Evolutionary conservation across 2,797 vertebrate species (phyloP).

Genomic region (Nannoperca australis): DNA sequence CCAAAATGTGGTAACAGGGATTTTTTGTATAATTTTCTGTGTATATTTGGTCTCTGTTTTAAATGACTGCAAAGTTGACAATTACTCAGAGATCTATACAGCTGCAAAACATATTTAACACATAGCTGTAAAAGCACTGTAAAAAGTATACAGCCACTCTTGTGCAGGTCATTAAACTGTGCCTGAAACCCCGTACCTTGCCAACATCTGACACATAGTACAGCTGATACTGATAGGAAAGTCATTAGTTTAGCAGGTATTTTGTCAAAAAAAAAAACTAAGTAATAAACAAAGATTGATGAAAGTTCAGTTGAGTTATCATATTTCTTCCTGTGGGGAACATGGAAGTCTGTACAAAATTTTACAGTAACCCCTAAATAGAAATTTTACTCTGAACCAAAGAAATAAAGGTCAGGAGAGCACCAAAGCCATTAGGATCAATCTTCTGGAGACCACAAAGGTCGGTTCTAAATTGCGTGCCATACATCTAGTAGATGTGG

Average conservation of each 20-base stretch:
- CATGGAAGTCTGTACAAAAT: background rate
- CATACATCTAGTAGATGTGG: background rate
- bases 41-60: background rate
- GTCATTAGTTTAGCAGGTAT: background rate
- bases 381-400: background rate
- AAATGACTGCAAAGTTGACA: background rate
- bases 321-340: background rate
- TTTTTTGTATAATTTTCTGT: background rate
- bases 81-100: conserved; percentile 5
- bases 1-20: background rate
- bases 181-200: conserved; percentile 3
- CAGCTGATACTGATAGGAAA: background rate
- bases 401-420: background rate
- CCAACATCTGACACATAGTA: background rate
- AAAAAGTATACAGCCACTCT: background rate
- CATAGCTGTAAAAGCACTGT: background rate
- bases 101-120: background rate
- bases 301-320: background rate
- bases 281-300: too few species aligned
- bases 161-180: conserved; percentile 7
- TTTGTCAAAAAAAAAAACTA: too few species aligned
- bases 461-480: background rate
- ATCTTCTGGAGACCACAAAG: background rate
- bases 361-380: background rate
- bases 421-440: background rate